Conservation (phyloP, 2,797 vertebrate genomes). For the Ctenosaura bakeri region DNA sequence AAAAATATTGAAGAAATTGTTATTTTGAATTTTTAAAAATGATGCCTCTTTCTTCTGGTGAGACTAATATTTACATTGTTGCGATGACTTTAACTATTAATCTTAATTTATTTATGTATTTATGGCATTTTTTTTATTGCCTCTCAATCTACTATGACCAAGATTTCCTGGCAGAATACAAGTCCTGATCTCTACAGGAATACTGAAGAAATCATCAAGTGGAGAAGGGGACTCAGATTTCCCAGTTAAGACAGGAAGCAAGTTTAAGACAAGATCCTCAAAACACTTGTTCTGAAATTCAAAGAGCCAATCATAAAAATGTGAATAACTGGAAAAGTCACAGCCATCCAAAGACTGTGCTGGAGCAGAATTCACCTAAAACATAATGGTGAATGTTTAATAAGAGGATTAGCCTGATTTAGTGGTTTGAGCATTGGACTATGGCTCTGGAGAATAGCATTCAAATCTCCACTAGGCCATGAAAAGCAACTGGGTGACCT, state of each 20-base stretch:
- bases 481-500: no score
- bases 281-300: not conserved
- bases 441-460: no score
- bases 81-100: not conserved
- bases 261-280: not conserved
- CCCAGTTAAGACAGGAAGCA: not conserved
- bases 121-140: no score
- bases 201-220: not conserved
- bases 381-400: not conserved
- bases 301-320: not conserved
- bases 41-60: not conserved
- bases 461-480: no score
- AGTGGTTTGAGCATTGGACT: no score
- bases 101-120: no score
- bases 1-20: not conserved
- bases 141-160: no score
- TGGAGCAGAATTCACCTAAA: slow-evolving; percentile 10
- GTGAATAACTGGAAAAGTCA: not conserved
- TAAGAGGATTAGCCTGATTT: not conserved
- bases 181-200: not conserved
- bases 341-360: not conserved
- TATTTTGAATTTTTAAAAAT: not conserved
- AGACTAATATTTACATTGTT: not conserved
- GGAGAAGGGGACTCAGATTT: not conserved
- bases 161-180: not conserved